These are phyloP conservation scores for Palythoa heliodiscus DNA, from an alignment of 92 coral and sea anemone genomes.

Conservation along the genomic window DNA sequence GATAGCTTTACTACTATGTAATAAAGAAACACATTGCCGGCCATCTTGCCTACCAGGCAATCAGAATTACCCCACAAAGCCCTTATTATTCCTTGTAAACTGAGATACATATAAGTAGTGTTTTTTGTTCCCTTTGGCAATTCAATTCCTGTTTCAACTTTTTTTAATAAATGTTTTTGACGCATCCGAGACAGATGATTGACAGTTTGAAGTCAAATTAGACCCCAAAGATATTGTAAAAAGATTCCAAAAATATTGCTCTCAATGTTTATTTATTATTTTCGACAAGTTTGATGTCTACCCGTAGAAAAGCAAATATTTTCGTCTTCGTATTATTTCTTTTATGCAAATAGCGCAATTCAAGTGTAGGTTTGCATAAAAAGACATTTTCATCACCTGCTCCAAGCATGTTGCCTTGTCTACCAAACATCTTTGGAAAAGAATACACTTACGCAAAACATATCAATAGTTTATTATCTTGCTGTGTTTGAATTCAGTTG, in stretches of 20 bases:
- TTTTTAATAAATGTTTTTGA: conserved; percentile 21
- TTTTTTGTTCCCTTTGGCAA: neutral
- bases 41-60: too few species aligned
- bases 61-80: neutral
- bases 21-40: too few species aligned
- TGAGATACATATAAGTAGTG: neutral
- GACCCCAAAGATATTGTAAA: neutral
- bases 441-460: conserved; percentile 11
- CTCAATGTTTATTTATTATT: conserved; percentile 1
- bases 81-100: neutral
- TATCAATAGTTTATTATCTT: conserved; percentile 27
- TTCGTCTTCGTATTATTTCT: conserved; percentile 6
- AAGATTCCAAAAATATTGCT: neutral
- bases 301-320: conserved; percentile 14
- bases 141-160: conserved; percentile 17
- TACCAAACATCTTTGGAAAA: conserved; percentile 16
- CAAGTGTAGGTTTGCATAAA: neutral
- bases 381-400: conserved; percentile 24
- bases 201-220: conserved; percentile 11
- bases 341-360: neutral
- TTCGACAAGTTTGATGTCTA: neutral
- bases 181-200: conserved; percentile 17
- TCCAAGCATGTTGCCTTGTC: neutral
- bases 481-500: conserved; percentile 22
- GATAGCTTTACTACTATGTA: too few species aligned